phyloP scores from a whole-genome alignment of 2,888 invertebrate genomes.

The Neoitamus cyanurus region DNA sequence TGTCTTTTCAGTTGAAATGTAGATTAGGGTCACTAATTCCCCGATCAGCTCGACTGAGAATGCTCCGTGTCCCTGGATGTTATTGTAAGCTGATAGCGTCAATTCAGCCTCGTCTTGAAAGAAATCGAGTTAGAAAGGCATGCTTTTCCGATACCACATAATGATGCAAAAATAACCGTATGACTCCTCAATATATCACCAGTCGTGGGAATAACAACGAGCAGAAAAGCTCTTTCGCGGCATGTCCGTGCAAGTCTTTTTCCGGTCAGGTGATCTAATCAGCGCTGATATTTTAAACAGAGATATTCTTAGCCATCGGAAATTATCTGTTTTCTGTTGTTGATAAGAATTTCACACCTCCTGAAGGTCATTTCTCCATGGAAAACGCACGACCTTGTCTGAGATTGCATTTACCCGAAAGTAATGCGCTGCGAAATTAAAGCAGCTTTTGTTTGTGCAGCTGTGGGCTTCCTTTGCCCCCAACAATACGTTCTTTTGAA shows the following conservation, averaged over 20 bases:
- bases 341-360: constrained; percentile 30
- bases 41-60: background rate
- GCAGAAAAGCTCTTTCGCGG: background rate
- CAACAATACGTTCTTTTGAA: background rate
- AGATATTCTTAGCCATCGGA: constrained; percentile 33
- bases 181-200: constrained; percentile 18
- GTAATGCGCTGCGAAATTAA: background rate
- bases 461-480: background rate
- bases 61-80: background rate
- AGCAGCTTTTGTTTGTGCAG: background rate
- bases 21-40: background rate
- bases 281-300: constrained; percentile 29
- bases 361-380: constrained; percentile 16
- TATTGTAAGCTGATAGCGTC: background rate
- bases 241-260: constrained; percentile 9
- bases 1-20: background rate
- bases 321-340: constrained; percentile 32
- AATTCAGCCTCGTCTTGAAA: background rate
- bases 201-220: constrained; percentile 27
- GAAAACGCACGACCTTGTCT: constrained; percentile 2
- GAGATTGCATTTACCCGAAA: constrained; percentile 8
- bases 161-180: constrained; percentile 25
- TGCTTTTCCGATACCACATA: background rate
- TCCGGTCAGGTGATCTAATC: constrained; percentile 36
- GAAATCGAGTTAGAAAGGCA: constrained; percentile 1